Evolutionary conservation across 1,140 invertebrate species (phyloP), one percentile per base, ranked within the genome.

Genomic region (Mercenaria mercenaria): DNA sequence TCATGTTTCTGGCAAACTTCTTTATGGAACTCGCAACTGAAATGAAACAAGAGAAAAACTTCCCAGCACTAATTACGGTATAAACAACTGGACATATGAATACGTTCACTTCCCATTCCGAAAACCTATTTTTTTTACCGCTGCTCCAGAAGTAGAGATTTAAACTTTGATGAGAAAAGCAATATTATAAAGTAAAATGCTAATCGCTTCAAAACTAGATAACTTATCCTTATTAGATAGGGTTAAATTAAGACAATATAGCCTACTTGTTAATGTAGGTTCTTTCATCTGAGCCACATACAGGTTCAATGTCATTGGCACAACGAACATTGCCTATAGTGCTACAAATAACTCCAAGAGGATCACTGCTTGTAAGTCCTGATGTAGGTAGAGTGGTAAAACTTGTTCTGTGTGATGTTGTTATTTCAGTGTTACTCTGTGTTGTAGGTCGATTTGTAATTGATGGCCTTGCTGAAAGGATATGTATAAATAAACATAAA

Each of bases 11-110:
- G 26, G 29, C 61, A 67, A 34, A 67, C 61, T 67, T 67, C 61
- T 67, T 67, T 67, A n/a, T 67, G n/a, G 29, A 67, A 67, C 29
- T 67, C 61, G 32, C 61, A 67, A 32, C 61, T 67, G 32, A 29
- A 67, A 56, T 23, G 23, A 56, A 56, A 56, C 13, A 23, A 23
- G 23, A n/a, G 3, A 56, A 56, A n/a, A 23, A 4, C 20, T n/a
- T 11, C 4, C 23, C 10, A 15, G 52, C 20, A 56, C 52, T 56
- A 56, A 11, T 15, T 56, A 15, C 52, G 43, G 43, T 47, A 47
- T 8, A 47, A 47, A 18, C 43, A 47, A 47, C 18, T 8, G 18
- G 8, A 47, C 18, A 47, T 10, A 47, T 47, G 8, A 47, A 47
- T 10, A 18, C 18, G 18, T 47, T 8, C 43, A 47, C 43, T 47